Evolutionary conservation across 2,797 vertebrate genomes (phyloP).

Genomic region (Mareca penelope): DNA sequence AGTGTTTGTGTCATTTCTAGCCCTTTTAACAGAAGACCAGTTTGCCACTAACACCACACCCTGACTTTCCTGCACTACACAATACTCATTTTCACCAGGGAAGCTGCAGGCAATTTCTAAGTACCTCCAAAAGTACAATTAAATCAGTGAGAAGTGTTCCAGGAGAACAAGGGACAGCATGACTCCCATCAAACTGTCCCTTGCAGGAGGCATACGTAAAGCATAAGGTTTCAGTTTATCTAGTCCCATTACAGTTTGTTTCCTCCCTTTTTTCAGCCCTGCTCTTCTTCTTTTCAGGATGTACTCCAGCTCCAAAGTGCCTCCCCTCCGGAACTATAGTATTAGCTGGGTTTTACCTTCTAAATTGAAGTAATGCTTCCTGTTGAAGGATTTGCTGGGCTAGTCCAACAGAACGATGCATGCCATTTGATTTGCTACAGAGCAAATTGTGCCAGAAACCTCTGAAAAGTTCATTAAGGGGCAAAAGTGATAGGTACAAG

Average conservation of each 20-base stretch:
- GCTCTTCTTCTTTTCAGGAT: not conserved
- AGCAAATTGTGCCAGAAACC: not conserved
- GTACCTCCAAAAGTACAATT: not conserved
- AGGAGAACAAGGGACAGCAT: not conserved
- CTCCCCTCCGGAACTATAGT: not conserved
- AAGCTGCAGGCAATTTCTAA: not conserved
- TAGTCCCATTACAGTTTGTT: not conserved
- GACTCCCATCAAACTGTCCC: not conserved
- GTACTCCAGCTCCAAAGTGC: not conserved
- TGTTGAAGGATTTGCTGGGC: conserved; percentile 27
- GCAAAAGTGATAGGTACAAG: not conserved
- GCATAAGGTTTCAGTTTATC: not conserved
- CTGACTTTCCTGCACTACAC: not conserved
- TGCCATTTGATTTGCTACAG: not conserved
- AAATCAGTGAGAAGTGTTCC: not conserved
- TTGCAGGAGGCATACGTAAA: not conserved
- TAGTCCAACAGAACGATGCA: not conserved
- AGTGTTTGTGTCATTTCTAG: not conserved
- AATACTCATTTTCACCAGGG: not conserved
- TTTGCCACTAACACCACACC: not conserved
- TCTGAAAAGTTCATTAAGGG: not conserved
- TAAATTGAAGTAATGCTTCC: conserved; percentile 18
- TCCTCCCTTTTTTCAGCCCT: not conserved
- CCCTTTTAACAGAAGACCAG: not conserved
- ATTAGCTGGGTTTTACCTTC: conserved; percentile 15